Conservation (phyloP, 2,797 vertebrate genomes). For the Sorex maritimensis region DNA sequence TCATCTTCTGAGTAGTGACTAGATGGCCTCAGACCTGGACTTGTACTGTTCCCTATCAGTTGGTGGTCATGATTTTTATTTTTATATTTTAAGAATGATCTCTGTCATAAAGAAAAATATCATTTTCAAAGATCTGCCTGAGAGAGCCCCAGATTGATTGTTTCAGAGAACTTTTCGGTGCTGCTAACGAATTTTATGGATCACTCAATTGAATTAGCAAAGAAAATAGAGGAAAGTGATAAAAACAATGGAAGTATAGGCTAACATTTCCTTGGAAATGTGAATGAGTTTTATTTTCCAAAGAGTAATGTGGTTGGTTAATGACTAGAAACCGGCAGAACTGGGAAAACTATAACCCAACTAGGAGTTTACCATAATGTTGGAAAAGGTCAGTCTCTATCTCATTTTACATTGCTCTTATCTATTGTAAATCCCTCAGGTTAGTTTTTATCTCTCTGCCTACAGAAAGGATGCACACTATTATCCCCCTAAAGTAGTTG, state of each 20-base stretch:
- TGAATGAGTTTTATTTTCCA: constrained; percentile 42
- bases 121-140: constrained; percentile 34
- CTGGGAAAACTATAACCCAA: not conserved
- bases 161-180: not conserved
- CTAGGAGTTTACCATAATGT: not conserved
- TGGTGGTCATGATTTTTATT: not conserved
- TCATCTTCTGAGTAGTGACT: not conserved
- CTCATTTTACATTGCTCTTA: not conserved
- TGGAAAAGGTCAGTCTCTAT: not conserved
- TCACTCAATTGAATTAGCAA: constrained; percentile 69
- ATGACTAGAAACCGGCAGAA: not conserved
- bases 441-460: not conserved
- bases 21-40: not conserved
- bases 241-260: constrained; percentile 4
- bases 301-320: constrained; percentile 20
- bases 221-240: constrained; percentile 24
- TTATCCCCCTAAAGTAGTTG: not conserved
- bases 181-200: constrained; percentile 54
- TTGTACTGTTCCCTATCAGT: not conserved
- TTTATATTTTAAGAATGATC: not conserved
- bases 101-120: constrained; percentile 16
- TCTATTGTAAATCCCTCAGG: not conserved
- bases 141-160: not conserved
- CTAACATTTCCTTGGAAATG: constrained; percentile 60
- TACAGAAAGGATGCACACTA: not conserved